Evolutionary conservation across 2,888 invertebrate genomes (phyloP).

Genomic region (Xestia c-nigrum): DNA sequence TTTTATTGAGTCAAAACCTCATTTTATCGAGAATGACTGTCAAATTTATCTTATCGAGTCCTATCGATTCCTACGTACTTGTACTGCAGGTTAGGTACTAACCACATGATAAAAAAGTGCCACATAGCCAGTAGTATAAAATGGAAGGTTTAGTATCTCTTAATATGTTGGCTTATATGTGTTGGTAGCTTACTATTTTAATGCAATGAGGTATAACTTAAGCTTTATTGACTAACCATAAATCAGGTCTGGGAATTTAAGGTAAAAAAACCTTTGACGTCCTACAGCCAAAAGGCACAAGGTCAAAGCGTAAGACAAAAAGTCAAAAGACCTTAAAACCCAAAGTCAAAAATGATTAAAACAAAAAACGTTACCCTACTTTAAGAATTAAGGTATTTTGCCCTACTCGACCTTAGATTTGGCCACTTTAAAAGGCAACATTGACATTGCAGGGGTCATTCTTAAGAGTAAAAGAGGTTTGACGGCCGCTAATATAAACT

Average conservation of each 20-base stretch:
- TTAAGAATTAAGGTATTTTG: not conserved
- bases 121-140: no score
- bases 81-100: no score
- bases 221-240: not conserved
- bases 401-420: conserved; percentile 61
- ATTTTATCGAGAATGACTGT: no score
- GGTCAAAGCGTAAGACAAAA: no score
- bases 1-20: no score
- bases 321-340: not conserved
- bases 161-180: no score
- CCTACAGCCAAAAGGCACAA: not conserved
- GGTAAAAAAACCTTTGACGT: not conserved
- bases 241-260: no score
- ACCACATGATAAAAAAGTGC: no score
- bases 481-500: conserved; percentile 71
- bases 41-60: no score
- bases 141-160: no score
- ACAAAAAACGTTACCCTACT: not conserved
- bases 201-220: not conserved
- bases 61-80: no score
- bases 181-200: not conserved
- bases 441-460: conserved; percentile 73
- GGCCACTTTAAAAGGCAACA: conserved; percentile 74
- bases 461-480: conserved; percentile 76
- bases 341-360: not conserved